Evolutionary conservation across 2,113 vertebrate species (phyloP), one percentile per base, ranked within the genome.

Genomic region (Xiphias gladius): DNA sequence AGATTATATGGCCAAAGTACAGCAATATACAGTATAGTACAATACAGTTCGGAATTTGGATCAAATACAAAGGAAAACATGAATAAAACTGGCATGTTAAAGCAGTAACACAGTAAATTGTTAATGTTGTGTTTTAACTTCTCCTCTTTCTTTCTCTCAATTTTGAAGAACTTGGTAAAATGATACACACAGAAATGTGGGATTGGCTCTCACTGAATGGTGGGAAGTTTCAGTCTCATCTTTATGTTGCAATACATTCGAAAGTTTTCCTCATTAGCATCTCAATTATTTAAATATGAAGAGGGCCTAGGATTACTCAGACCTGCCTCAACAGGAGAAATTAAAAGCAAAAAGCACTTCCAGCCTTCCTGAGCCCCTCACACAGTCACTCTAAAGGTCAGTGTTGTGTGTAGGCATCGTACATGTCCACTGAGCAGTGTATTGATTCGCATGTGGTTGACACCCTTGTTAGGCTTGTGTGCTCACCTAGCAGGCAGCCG

Each of bases 381-480:
- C 58, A 32, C 52, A 10, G 32, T 79, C 6, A 24, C 39, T 61
- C 5, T 73, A 50, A 85, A 76, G 79, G 83, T 80, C 32, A 63
- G 24, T 9, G 14, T 46, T 30, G 24, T 63, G 30, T 65, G 32
- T 6, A 2, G 57, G 58, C 46, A 37, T 70, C 26, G n/a, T 37
- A 26, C 28, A 1, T 41, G 7, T 74, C 74, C 26, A 59, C 30
- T 61, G 28, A 73, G 43, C 37, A 22, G 41, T 20, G 55, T 65
- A 89, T 89, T 63, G 71, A 84, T 87, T 71, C 22, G 0, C 16
- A 8, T 37, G 30, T 32, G 41, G 39, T 66, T 2, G 26, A 22
- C 10, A 7, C 52, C 58, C 39, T 73, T 68, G 68, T 63, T 73
- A 65, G 9, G 9, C 20, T 52, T 57, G 41, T 0, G 55, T 28